A percentile compares a stretch with the other conserved stretches of the same genome.
Conservation (phyloP, 2,113 vertebrate genomes). For the Periophthalmodon schlosseri region DNA sequence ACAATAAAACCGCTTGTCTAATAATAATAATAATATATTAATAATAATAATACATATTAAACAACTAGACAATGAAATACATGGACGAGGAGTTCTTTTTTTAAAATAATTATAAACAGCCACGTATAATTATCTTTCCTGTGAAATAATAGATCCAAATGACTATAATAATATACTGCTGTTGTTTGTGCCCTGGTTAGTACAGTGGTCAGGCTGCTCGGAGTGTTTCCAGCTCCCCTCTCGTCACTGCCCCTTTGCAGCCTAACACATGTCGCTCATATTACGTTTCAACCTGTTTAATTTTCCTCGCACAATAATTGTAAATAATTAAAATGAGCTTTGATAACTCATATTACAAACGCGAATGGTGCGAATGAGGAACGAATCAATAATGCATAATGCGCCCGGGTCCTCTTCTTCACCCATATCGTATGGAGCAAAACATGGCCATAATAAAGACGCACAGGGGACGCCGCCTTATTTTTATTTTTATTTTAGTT, state of each 20-base stretch:
- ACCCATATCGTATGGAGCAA: constrained; percentile 61
- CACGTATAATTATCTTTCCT: not conserved
- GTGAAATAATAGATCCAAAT: not conserved
- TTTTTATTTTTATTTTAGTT: constrained; percentile 3
- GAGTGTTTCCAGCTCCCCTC: constrained; percentile 55
- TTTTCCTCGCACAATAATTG: constrained; percentile 86
- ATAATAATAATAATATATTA: no score
- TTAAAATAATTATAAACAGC: not conserved
- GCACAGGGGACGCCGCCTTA: not conserved
- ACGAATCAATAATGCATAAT: constrained; percentile 93
- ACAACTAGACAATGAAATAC: not conserved
- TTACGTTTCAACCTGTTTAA: constrained; percentile 88
- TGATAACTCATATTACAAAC: constrained; percentile 99
- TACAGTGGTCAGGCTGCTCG: constrained; percentile 11
- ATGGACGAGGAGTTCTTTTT: not conserved
- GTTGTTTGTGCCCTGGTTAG: not conserved
- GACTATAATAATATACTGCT: no score
- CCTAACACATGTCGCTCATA: constrained; percentile 84
- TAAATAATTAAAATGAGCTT: constrained; percentile 96
- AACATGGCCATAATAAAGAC: constrained; percentile 26
- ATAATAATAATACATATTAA: not conserved
- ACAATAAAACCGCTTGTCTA: no score
- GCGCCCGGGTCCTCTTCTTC: constrained; percentile 54
- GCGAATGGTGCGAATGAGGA: constrained; percentile 84
- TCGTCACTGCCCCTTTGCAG: constrained; percentile 58